Percentiles rank a stretch among this genome's conserved stretches.
Evolutionary conservation across 2,888 invertebrate genomes (phyloP).

Genomic region (Dasypolia templi): DNA sequence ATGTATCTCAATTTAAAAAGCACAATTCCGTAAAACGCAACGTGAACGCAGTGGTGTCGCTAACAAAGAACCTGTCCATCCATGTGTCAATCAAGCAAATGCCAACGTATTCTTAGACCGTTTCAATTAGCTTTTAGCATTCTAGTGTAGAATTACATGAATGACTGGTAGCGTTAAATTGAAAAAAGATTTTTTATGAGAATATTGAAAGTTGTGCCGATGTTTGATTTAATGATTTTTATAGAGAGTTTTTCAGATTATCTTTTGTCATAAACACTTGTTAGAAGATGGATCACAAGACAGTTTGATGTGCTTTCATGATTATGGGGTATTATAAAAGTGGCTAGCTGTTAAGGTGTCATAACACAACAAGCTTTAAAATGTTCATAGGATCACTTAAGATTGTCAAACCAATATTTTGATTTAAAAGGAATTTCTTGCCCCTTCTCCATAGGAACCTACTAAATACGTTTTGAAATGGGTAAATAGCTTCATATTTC

Average conservation of each 20-base stretch:
- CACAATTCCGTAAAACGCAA: slow-evolving; percentile 56
- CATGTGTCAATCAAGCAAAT: slow-evolving; percentile 63
- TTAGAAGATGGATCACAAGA: not conserved
- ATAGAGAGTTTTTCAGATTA: not conserved
- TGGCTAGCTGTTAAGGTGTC: not conserved
- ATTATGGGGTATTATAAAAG: not conserved
- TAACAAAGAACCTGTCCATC: slow-evolving; percentile 78
- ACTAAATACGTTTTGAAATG: too few relatives aligned
- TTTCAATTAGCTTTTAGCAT: slow-evolving; percentile 83
- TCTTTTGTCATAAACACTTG: not conserved
- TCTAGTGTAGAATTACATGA: slow-evolving; percentile 76
- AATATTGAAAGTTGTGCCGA: not conserved
- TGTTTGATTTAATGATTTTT: not conserved
- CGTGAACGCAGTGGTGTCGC: slow-evolving; percentile 64
- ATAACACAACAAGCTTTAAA: too few relatives aligned
- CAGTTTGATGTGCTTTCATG: not conserved
- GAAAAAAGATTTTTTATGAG: slow-evolving; percentile 32
- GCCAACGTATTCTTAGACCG: slow-evolving; percentile 77
- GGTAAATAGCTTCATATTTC: too few relatives aligned
- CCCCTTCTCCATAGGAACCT: too few relatives aligned
- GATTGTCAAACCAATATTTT: too few relatives aligned
- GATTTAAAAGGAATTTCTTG: too few relatives aligned
- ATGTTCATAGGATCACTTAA: too few relatives aligned
- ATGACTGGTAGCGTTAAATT: slow-evolving; percentile 60
- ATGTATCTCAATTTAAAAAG: slow-evolving; percentile 59